Evolutionary conservation across 2,113 vertebrate genomes (phyloP).

Genomic region (Protomyctophum bolini): DNA sequence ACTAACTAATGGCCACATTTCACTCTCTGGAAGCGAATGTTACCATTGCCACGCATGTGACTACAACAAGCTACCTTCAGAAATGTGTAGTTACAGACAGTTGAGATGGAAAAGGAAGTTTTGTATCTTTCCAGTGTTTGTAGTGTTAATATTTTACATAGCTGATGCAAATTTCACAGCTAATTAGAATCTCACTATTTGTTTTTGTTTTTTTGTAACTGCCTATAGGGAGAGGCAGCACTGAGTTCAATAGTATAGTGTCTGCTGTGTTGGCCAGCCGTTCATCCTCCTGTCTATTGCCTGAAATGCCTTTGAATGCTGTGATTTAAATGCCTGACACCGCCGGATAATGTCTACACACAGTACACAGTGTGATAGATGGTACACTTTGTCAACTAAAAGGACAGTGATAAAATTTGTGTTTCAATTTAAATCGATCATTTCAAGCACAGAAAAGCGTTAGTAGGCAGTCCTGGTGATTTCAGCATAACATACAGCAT

Average conservation of each 20-base stretch:
- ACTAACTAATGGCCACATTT: constrained; percentile 6
- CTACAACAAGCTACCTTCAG: neutral
- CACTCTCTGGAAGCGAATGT: neutral
- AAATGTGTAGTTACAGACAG: neutral
- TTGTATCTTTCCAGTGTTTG: neutral
- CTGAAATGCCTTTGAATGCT: neutral
- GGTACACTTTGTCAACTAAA: neutral
- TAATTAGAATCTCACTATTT: neutral
- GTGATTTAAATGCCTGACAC: neutral
- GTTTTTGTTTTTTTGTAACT: no score
- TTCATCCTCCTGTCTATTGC: neutral
- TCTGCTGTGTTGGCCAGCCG: neutral
- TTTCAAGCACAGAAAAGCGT: neutral
- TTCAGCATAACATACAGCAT: neutral
- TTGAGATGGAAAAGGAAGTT: neutral
- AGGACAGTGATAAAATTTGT: neutral
- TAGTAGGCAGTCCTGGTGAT: neutral
- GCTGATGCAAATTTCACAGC: neutral
- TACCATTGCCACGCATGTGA: neutral
- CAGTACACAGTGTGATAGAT: neutral
- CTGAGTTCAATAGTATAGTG: neutral
- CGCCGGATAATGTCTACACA: neutral
- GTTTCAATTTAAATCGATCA: neutral
- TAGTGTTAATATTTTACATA: neutral
- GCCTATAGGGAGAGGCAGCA: no score